Evolutionary conservation across 2,888 invertebrate species (phyloP).

Genomic region (Phragmatobia fuliginosa): DNA sequence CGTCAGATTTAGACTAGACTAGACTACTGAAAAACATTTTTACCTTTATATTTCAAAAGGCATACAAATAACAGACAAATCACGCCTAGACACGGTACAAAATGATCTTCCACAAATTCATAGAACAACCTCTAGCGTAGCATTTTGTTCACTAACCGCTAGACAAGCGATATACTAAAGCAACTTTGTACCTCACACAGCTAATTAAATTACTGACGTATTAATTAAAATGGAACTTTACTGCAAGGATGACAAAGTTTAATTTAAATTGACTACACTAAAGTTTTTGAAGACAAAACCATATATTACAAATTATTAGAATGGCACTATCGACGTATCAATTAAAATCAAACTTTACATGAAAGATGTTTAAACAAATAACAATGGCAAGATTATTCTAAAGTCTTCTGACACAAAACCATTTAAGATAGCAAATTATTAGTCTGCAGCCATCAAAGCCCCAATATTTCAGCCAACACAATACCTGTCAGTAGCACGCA

Average conservation of each 20-base stretch:
- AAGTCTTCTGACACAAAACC: background rate
- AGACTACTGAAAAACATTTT: no score
- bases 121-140: background rate
- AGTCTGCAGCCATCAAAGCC: conserved; percentile 28
- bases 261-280: background rate
- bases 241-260: background rate
- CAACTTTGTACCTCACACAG: background rate
- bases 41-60: no score
- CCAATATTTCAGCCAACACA: conserved; percentile 53
- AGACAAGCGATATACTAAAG: background rate
- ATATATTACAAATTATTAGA: background rate
- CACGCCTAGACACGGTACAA: background rate
- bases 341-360: background rate
- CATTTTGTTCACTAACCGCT: background rate
- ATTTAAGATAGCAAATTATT: conserved; percentile 11
- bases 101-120: background rate
- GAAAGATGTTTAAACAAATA: background rate
- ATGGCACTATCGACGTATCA: background rate
- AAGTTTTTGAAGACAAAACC: background rate
- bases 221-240: background rate
- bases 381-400: background rate
- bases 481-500: conserved; percentile 63
- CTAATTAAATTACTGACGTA: background rate
- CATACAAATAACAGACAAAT: no score
- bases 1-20: no score